Evolutionary conservation across 1,140 invertebrate species (phyloP), one percentile per base, ranked within the genome.

Genomic region (Thaumetopoea pityocampa): DNA sequence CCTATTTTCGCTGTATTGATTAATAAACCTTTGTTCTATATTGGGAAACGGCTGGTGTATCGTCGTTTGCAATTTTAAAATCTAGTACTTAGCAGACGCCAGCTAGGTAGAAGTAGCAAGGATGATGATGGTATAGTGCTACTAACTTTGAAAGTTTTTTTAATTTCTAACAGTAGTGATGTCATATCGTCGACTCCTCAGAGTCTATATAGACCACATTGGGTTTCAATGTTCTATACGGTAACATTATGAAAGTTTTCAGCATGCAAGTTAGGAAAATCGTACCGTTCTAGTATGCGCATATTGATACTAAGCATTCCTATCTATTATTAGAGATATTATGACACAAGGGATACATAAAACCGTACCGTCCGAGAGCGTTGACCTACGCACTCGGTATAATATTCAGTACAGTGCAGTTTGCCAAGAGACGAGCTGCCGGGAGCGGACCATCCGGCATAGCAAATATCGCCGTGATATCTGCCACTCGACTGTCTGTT

Each of bases 271-370:
- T 51, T 44, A 63, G 55, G 61, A 64, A 67, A 59, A 42, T 61
- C 53, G 53, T 44, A 30, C 27, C 71, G 79, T 80, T 54, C 69
- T 72, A 51, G 53, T 51, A 57, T 68, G 71, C 59, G 49, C 53
- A 41, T 57, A 55, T 76, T 63, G 66, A 69, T 74, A 64, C 62
- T 76, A 69, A 64, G 34, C 67, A 77, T 83, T 83, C 62, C 74
- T 73, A 79, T 79, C 76, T 83, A 83, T 81, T 83, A 83, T 76
- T 83, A 83, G 76, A 78, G 69, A 76, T 66, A 67, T 69, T 63
- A 69, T 81, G 74, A 79, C 74, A 84, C 69, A 68, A 81, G 80
- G 74, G 80, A 80, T 73, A 80, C 72, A 79, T 82, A 77, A 73
- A 80, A 80, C n/a, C 69, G 69, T 76, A 63, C 58, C 59, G 55